Percentiles rank a stretch among this genome's conserved stretches.
These are phyloP conservation scores for Drosophila lacertosa DNA, from an alignment of 1,140 invertebrate genomes.

Conservation along the genomic window DNA sequence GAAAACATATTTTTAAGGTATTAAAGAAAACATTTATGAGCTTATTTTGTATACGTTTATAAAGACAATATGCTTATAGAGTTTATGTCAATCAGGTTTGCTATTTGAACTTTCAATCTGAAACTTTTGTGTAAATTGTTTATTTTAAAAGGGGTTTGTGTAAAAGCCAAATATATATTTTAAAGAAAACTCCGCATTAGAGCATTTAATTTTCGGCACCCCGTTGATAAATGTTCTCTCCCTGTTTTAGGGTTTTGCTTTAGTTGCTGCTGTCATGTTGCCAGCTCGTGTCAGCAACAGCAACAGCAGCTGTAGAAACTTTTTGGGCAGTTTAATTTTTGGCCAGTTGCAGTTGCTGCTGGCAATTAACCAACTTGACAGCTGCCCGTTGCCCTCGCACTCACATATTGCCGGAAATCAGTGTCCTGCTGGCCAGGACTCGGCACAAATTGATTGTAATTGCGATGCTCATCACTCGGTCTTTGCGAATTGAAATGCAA, in stretches of 20 bases:
- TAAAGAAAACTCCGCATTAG: not conserved
- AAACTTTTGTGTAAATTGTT: too few species aligned
- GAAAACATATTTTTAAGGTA: too few species aligned
- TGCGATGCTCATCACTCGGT: conserved; percentile 26
- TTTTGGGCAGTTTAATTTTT: conserved; percentile 42
- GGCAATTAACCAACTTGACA: conserved; percentile 60
- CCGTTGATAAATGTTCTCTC: too few species aligned
- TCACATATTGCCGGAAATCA: conserved; percentile 59
- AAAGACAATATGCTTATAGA: too few species aligned
- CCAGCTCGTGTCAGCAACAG: conserved; percentile 13
- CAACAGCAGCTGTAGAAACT: conserved; percentile 25
- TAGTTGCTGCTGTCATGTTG: conserved; percentile 45
- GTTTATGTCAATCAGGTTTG: too few species aligned
- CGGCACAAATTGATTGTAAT: conserved; percentile 54
- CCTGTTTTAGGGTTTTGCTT: conserved; percentile 25
- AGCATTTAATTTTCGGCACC: too few species aligned
- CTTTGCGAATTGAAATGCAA: conserved; percentile 63
- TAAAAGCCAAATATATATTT: too few species aligned
- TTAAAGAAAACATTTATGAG: too few species aligned
- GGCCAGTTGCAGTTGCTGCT: conserved; percentile 21
- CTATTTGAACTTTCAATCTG: too few species aligned
- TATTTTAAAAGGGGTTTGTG: too few species aligned
- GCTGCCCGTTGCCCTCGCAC: conserved; percentile 8
- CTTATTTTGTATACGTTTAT: too few species aligned
- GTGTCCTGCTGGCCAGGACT: conserved; percentile 48